phyloP scores from a whole-genome alignment of 2,888 invertebrate genomes.

The Polymixis lichenea region DNA sequence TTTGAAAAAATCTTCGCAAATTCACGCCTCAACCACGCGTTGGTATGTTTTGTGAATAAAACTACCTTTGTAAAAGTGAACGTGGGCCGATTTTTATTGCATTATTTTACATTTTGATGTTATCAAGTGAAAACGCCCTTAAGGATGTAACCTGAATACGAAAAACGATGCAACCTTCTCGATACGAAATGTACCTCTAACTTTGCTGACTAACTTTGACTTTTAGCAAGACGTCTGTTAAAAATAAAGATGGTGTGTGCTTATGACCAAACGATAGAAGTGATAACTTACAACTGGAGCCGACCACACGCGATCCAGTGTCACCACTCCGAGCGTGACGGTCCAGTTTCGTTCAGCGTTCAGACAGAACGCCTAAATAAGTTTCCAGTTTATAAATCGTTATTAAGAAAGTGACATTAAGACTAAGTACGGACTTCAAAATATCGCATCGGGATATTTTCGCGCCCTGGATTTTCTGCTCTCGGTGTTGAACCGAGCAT shows the following conservation, averaged over 20 bases:
- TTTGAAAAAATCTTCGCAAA: slow-evolving; percentile 40
- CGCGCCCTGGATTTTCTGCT: no score
- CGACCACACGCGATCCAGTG: neutral
- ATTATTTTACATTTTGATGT: slow-evolving; percentile 40
- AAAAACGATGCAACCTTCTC: slow-evolving; percentile 2
- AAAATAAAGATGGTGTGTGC: no score
- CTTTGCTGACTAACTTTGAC: no score
- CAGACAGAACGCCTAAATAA: no score
- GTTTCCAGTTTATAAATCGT: no score
- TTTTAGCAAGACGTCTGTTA: neutral
- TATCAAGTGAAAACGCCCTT: slow-evolving; percentile 21
- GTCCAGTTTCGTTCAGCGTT: no score
- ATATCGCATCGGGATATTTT: no score
- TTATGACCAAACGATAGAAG: neutral
- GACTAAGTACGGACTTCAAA: no score
- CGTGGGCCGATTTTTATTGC: slow-evolving; percentile 38
- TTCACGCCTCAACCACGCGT: slow-evolving; percentile 42
- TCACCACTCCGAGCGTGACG: no score
- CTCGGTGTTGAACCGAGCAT: no score
- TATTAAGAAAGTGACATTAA: no score
- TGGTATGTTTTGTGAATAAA: slow-evolving; percentile 26
- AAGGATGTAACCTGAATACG: neutral
- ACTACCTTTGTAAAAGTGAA: slow-evolving; percentile 17
- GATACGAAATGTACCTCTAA: neutral
- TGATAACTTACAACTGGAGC: neutral